Base-by-base conservation (phyloP, 2,888 invertebrate genomes). In the Sarcophaga caerulescens region DNA sequence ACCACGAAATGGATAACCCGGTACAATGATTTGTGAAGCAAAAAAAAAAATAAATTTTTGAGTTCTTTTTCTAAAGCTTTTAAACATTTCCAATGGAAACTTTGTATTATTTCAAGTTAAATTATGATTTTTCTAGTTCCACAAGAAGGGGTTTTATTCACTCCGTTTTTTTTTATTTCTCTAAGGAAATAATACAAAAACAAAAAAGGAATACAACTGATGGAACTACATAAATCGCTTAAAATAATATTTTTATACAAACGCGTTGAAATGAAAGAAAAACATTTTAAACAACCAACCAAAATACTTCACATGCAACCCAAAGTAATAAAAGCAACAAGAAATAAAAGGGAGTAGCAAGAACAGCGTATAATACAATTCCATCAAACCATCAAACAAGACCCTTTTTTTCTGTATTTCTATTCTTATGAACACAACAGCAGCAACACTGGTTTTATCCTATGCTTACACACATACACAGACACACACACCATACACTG, bases 191-290 rank as follows among this genome's bases (percentile, higher is more conserved):
- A 84, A 65, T 35, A 4, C 21, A 3, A 21, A 1, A n/a, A n/a
- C n/a, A n/a, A n/a, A 14, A 25, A 63, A 63, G 52, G 52, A 79
- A 62, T 19, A 19, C 44, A 45, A 11, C n/a, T 11, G 44, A 44
- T 10, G 73, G 73, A 77, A 59, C 44, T 45, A 65, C 52, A 73
- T 74, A 60, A 79, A 75, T 70, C 60, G 75, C 75, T 69, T 74
- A 79, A 85, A 81, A 85, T 85, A 88, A 88, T 81, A 84, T 84
- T 85, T 82, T 78, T 77, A 84, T 80, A 74, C 81, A 80, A 76
- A 84, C 87, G 88, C 88, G 88, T 88, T 87, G 87, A 87, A 88
- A 88, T 87, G 87, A 89, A 87, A 88, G 73, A 83, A 87, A 69
- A 88, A 88, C 87, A 87, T 69, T 35, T 35, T 35, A 35, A 35